Base-by-base conservation (phyloP, 1,140 invertebrate genomes). In the Drosophila rufa region DNA sequence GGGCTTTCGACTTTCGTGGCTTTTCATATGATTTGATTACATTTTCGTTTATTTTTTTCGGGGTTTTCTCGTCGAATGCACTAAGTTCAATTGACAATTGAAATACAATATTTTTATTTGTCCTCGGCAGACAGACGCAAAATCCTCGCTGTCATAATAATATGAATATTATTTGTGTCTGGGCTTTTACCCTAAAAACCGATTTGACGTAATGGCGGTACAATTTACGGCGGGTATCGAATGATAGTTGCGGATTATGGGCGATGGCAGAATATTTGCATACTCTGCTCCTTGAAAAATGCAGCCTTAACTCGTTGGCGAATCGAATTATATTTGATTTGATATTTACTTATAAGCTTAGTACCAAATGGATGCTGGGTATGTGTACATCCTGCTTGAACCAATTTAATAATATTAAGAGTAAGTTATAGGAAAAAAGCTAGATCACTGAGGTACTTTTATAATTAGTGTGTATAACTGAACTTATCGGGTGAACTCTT, bases 21-120 rank as follows among this genome's bases (percentile, higher is more conserved):
- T 59, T 84, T 78, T 85, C 64, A 85, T 85, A 81, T 85, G 82
- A 85, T 85, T 85, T 84, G 81, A 85, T 85, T 85, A 85, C 74
- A 76, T 85, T 78, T 85, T 78, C 66, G 67, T 65, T 65, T 67
- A 71, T 73, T 73, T 68, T 40, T 58, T 50, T 59, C 15, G 38
- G 53, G 55, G 55, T 70, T 81, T 85, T 85, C 66, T 73, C 48
- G 66, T 50, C 66, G 76, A 51, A 46, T 84, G 82, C 82, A 85
- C 64, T 80, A 69, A 69, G 66, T 73, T 78, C 82, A 79, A 85
- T 85, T 85, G 68, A 69, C 82, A 81, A 85, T 85, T 78, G 82
- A 85, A 85, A 85, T 79, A 81, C 78, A 85, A 85, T 85, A 85
- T 85, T 74, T 78, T 73, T 73, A 73, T 73, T 71, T 71, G 53